phyloP scores from a whole-genome alignment of 2,113 vertebrate genomes.

The Trematocara unimaculatum region DNA sequence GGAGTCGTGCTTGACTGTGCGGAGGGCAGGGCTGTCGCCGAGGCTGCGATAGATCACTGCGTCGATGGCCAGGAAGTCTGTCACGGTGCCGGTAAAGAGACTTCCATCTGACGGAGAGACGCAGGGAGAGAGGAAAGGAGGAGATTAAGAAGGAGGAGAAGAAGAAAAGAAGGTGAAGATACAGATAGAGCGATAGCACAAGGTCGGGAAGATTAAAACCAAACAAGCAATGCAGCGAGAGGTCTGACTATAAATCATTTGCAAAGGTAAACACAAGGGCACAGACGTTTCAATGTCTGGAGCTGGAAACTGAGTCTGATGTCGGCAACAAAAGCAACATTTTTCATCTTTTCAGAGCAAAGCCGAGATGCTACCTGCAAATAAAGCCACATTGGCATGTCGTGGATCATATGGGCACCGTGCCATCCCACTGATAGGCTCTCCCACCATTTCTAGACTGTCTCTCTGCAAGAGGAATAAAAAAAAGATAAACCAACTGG shows the following conservation, averaged over 20 bases:
- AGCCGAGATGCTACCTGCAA: slow-evolving; percentile 78
- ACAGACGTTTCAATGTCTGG: not conserved
- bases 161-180: slow-evolving; percentile 10
- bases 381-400: slow-evolving; percentile 93
- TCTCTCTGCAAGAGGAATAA: slow-evolving; percentile 77
- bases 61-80: slow-evolving; percentile 95
- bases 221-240: slow-evolving; percentile 47
- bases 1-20: slow-evolving; percentile 95
- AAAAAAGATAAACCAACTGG: slow-evolving; percentile 4
- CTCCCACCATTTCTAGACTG: slow-evolving; percentile 84
- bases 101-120: slow-evolving; percentile 78
- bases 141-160: slow-evolving; percentile 33
- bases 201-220: slow-evolving; percentile 66
- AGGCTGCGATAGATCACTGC: slow-evolving; percentile 97
- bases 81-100: slow-evolving; percentile 95
- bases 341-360: not conserved
- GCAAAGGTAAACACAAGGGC: slow-evolving; percentile 55
- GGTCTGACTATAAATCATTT: slow-evolving; percentile 55
- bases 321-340: not conserved
- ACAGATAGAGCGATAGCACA: slow-evolving; percentile 59
- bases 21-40: slow-evolving; percentile 86
- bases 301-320: not conserved
- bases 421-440: slow-evolving; percentile 93
- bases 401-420: slow-evolving; percentile 95
- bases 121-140: not conserved